A percentile compares a stretch with the other conserved stretches of the same genome.
Evolutionary conservation across 1,140 invertebrate genomes (phyloP).

Genomic region (Eurosta solidaginis): DNA sequence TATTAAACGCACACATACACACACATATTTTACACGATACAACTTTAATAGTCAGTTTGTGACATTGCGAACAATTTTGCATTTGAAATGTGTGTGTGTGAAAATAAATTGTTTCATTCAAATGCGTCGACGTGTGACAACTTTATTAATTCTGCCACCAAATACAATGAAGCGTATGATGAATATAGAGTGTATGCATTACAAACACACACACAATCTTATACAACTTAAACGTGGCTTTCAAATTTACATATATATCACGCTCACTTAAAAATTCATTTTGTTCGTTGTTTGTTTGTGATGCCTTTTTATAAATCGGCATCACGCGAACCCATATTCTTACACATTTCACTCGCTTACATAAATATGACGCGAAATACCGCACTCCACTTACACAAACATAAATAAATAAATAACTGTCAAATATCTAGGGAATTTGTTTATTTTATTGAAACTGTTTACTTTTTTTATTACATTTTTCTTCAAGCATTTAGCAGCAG

Average conservation of each 20-base stretch:
- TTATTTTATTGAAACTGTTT: not conserved
- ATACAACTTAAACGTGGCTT: too few species aligned
- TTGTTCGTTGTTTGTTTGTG: too few species aligned
- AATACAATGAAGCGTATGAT: not conserved
- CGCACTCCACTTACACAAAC: too few species aligned
- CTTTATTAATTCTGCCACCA: not conserved
- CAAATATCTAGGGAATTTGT: too few species aligned
- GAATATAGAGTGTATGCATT: too few species aligned
- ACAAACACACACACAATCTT: not conserved
- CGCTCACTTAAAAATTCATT: too few species aligned
- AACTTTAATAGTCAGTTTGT: not conserved
- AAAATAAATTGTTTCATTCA: not conserved
- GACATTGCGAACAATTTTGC: not conserved
- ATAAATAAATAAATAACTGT: too few species aligned
- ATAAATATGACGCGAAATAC: too few species aligned
- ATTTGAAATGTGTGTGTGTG: conserved; percentile 6
- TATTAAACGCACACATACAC: not conserved
- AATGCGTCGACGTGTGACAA: not conserved
- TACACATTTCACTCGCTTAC: too few species aligned
- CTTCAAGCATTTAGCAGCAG: not conserved
- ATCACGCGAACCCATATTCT: too few species aligned
- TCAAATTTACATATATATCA: too few species aligned
- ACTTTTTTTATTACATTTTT: not conserved
- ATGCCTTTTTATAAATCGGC: too few species aligned
- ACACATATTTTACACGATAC: not conserved